Evolutionary conservation across 2,113 vertebrate species (phyloP), one percentile per base, ranked within the genome.

Genomic region (Sinosuthora webbiana): DNA sequence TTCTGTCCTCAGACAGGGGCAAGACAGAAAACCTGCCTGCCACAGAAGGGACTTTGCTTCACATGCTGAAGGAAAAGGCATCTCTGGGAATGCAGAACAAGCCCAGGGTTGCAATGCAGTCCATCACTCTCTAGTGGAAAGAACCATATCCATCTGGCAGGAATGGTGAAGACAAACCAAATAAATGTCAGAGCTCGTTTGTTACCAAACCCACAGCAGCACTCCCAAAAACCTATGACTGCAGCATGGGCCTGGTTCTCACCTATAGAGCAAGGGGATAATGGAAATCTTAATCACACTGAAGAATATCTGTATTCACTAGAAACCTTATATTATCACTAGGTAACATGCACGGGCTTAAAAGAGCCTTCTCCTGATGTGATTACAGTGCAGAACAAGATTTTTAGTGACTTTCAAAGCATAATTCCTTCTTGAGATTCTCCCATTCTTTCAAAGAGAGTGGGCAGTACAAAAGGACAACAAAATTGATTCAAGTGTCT

Each of bases 171-270:
- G 33, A 37, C 57, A 86, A 65, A 76, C 49, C 20, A 45, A 85
- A 56, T 18, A 41, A 6, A 52, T 35, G 31, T 21, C 57, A 76
- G 52, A 81, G 27, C 35, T 90, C 25, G 19, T 59, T 87, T 4
- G 0, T 47, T 71, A 56, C 25, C 3, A 4, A 90, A 73, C 28
- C 45, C 6, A 0, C n/a, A 86, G 55, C 41, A 75, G 31, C 16
- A 13, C 30, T 33, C n/a, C 12, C 33, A 33, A 70, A 23, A 22
- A n/a, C 31, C 15, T 0, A 0, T 24, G 73, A 63, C 47, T 80
- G 55, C 35, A 76, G 25, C 37, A 56, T 1, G 2, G 44, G 22
- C 11, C 71, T 83, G n/a, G 20, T 37, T 88, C 82, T 73, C 39
- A 86, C 63, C 85, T 39, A 70, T 6, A 55, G 31, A 76, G 49